A percentile compares a stretch with the other conserved stretches of the same genome.
These are phyloP conservation scores for Phoxinus dragarum DNA, from an alignment of 2,797 vertebrate species.

Conservation along the genomic window DNA sequence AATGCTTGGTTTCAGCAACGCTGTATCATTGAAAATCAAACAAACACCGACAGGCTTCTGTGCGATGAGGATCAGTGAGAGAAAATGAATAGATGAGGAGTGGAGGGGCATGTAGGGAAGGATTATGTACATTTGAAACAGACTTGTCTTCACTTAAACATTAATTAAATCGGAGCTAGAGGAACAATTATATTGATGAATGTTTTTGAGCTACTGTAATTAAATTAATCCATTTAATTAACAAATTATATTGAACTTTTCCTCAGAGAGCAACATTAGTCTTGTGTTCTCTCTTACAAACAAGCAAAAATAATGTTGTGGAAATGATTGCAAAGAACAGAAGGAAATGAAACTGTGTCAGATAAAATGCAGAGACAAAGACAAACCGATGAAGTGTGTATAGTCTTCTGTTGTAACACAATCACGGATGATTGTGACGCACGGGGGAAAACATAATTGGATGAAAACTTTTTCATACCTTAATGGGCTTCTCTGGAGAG, in stretches of 20 bases:
- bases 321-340: slow-evolving; percentile 79
- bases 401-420: slow-evolving; percentile 40
- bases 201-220: slow-evolving; percentile 85
- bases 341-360: slow-evolving; percentile 77
- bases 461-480: slow-evolving; percentile 41
- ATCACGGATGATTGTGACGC: slow-evolving; percentile 25
- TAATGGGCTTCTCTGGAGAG: slow-evolving; percentile 44
- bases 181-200: slow-evolving; percentile 88
- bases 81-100: slow-evolving; percentile 65
- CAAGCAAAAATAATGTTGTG: slow-evolving; percentile 75
- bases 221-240: slow-evolving; percentile 89
- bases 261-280: slow-evolving; percentile 79
- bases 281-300: slow-evolving; percentile 84
- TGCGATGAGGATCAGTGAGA: slow-evolving; percentile 88
- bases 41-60: slow-evolving; percentile 86
- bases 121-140: slow-evolving; percentile 82
- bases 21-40: slow-evolving; percentile 89
- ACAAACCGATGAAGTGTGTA: slow-evolving; percentile 50
- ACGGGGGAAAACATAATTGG: slow-evolving; percentile 45
- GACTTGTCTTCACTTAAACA: slow-evolving; percentile 85
- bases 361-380: slow-evolving; percentile 73
- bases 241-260: slow-evolving; percentile 85
- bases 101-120: slow-evolving; percentile 73
- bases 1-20: slow-evolving; percentile 89
- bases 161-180: slow-evolving; percentile 81